Conservation (phyloP, 2,888 invertebrate genomes). For the Ormyrus nitidulus region DNA sequence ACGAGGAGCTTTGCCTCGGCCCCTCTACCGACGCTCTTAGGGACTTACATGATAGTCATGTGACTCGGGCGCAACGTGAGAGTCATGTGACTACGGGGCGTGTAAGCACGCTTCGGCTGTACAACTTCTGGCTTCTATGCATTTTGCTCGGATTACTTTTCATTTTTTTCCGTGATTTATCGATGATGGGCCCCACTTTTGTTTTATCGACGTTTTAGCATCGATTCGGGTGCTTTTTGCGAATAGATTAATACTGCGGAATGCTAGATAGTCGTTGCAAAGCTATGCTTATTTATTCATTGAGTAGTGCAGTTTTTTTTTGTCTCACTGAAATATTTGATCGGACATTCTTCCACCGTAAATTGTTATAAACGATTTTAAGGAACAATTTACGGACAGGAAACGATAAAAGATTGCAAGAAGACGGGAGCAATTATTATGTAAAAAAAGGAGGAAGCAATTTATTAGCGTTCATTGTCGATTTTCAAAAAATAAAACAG, state of each 20-base stretch:
- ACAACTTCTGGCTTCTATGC: neutral
- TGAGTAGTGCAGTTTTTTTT: neutral
- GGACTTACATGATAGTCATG: constrained; percentile 73
- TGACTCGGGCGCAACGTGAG: constrained; percentile 72
- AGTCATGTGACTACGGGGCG: constrained; percentile 72
- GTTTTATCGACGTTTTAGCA: too few relatives aligned
- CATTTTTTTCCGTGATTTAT: too few relatives aligned
- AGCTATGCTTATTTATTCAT: too few relatives aligned
- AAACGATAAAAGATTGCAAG: constrained; percentile 8
- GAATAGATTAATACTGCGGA: too few relatives aligned
- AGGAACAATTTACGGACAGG: constrained; percentile 5
- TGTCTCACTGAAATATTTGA: neutral
- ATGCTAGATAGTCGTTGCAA: too few relatives aligned
- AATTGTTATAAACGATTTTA: neutral
- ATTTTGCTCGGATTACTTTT: too few relatives aligned
- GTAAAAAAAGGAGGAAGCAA: constrained; percentile 29
- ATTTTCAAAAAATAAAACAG: constrained; percentile 3
- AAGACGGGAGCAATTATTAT: constrained; percentile 23
- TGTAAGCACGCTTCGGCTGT: constrained; percentile 57
- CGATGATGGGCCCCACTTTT: too few relatives aligned
- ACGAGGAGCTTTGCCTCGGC: constrained; percentile 69
- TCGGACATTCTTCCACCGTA: neutral
- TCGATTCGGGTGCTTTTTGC: too few relatives aligned
- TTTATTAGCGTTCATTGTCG: constrained; percentile 26
- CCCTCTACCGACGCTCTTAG: constrained; percentile 23